Evolutionary conservation across 2,113 vertebrate species (phyloP).

Genomic region (Ancistrus triradiatus): DNA sequence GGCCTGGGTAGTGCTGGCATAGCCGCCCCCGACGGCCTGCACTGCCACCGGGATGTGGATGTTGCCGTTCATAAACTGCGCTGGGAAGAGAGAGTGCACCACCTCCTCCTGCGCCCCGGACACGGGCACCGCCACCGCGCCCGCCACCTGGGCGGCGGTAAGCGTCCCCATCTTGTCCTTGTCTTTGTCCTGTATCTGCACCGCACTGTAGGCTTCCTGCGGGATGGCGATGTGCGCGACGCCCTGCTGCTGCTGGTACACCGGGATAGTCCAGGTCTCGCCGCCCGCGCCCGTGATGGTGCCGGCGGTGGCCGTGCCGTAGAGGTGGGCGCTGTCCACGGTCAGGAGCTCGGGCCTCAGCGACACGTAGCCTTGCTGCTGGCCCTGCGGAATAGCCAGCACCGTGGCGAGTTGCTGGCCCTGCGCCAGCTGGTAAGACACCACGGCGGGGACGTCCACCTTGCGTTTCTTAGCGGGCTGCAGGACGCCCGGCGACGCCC

Average conservation of each 20-base stretch:
- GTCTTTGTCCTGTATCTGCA: slow-evolving; percentile 89
- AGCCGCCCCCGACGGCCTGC: slow-evolving; percentile 91
- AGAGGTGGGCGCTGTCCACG: slow-evolving; percentile 95
- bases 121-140: slow-evolving; percentile 52
- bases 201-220: slow-evolving; percentile 91
- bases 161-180: slow-evolving; percentile 65
- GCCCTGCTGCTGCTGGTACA: slow-evolving; percentile 95
- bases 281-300: slow-evolving; percentile 97
- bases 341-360: slow-evolving; percentile 95
- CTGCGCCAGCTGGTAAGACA: slow-evolving; percentile 89
- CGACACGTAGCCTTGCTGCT: slow-evolving; percentile 96
- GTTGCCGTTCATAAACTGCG: slow-evolving; percentile 99
- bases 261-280: slow-evolving; percentile 98
- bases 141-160: slow-evolving; percentile 29
- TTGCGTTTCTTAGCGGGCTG: slow-evolving; percentile 98
- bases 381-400: slow-evolving; percentile 93
- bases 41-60: slow-evolving; percentile 99
- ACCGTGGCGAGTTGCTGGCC: slow-evolving; percentile 96
- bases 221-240: slow-evolving; percentile 96
- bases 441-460: slow-evolving; percentile 92
- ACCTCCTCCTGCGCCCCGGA: slow-evolving; percentile 84
- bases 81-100: slow-evolving; percentile 95
- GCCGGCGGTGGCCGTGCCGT: slow-evolving; percentile 88
- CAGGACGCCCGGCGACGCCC: slow-evolving; percentile 81
- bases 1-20: slow-evolving; percentile 88